Base-by-base conservation (phyloP, 2,797 vertebrate species). In the Pelochelys cantorii region DNA sequence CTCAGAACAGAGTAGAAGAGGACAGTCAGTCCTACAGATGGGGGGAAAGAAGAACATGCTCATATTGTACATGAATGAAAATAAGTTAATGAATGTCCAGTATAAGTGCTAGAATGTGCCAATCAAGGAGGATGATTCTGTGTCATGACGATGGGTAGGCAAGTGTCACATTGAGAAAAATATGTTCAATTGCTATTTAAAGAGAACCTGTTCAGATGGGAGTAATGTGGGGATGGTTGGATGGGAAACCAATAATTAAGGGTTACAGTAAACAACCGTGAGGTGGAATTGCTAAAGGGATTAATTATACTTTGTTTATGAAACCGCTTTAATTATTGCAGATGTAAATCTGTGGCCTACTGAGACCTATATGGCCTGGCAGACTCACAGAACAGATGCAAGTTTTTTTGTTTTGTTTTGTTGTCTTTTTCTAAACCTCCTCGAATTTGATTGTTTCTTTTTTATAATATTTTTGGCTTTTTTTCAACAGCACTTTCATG, bases 401-500 rank as follows among this genome's bases (percentile, higher is more conserved):
- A 95, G 83, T 83, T 95, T 84, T 84, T 86, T 37, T 89, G 42
- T 48, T 12, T 81, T 7, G 1, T 1, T 55, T 55, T 65, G 75
- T 71, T 83, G 59, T 57, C 9, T 77, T 48, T 81, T 57, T 3
- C 71, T 85, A 53, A 29, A 94, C 22, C 81, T 93, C 74, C 75
- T 90, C 92, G 78, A 93, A 71, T 2, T 88, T 92, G 91, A 4
- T 29, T 90, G 59, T 79, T 78, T 60, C 93, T 82, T 89, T 93
- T 92, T 96, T 62, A 95, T 62, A 92, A 93, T 31, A 57, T 11
- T 82, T 83, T 54, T 84, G 14, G 65, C 1, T 75, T 91, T 95
- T 95, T 89, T 90, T 75, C 90, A 88, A 71, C 96, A 99, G 99
- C 97, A 99, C 94, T 99, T 99, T 96, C 99, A 99, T 0, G 99